A percentile compares a stretch with the other conserved stretches of the same genome.
Evolutionary conservation across 2,113 vertebrate genomes (phyloP).

Genomic region (Limnothrissa miodon): DNA sequence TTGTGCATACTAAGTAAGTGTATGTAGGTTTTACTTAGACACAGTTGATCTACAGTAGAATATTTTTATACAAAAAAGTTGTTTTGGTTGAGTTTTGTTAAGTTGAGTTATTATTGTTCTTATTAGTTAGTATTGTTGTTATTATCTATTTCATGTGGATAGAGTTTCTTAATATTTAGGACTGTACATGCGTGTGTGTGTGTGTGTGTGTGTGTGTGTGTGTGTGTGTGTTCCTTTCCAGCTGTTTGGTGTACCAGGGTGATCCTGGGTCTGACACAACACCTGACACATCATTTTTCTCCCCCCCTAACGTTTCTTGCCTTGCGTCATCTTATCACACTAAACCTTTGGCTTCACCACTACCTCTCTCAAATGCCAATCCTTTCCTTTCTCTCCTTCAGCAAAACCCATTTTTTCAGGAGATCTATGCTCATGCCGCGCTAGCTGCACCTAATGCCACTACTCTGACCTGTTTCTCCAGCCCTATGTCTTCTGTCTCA

Average conservation of each 20-base stretch:
- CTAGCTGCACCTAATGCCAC: conserved; percentile 81
- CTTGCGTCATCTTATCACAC: conserved; percentile 56
- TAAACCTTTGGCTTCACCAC: conserved; percentile 68
- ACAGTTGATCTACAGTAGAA: no score
- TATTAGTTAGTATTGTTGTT: background rate
- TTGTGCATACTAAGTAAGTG: no score
- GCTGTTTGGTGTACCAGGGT: conserved; percentile 89
- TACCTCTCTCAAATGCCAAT: conserved; percentile 75
- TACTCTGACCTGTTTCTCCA: conserved; percentile 85
- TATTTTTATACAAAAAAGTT: background rate
- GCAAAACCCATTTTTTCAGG: conserved; percentile 86
- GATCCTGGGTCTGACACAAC: conserved; percentile 78
- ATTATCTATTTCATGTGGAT: background rate
- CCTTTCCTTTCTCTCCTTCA: conserved; percentile 83
- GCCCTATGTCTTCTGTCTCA: conserved; percentile 58
- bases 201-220: conserved; percentile 25
- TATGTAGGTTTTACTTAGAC: no score
- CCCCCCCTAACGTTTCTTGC: conserved; percentile 50
- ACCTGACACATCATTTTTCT: conserved; percentile 61
- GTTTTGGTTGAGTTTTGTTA: no score
- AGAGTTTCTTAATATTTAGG: background rate
- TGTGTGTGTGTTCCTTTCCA: conserved; percentile 88
- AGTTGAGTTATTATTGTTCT: background rate
- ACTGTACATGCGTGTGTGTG: conserved; percentile 26
- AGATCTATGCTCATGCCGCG: conserved; percentile 73